phyloP scores from a whole-genome alignment of 2,797 vertebrate genomes.

The Leontopithecus rosalia region DNA sequence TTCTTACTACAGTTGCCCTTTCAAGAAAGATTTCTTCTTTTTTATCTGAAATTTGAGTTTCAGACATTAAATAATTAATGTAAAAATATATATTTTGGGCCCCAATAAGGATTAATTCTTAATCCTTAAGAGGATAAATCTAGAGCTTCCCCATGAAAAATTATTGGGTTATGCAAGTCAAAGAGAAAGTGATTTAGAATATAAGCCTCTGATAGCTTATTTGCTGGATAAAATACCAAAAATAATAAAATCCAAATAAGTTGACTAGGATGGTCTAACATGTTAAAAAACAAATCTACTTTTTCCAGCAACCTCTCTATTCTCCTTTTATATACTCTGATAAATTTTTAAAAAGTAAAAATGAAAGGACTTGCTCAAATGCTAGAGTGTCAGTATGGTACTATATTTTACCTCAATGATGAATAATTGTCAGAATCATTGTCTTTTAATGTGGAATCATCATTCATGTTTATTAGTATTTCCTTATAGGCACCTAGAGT shows the following conservation, averaged over 20 bases:
- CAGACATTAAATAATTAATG: neutral
- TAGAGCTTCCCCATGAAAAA: neutral
- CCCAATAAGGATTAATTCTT: neutral
- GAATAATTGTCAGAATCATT: neutral
- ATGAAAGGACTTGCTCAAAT: neutral
- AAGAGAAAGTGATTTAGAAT: neutral
- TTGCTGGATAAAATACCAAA: neutral
- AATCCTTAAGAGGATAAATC: neutral
- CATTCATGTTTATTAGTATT: neutral
- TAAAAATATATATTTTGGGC: neutral
- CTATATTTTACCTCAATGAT: neutral
- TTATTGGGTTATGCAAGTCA: neutral
- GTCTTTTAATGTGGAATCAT: neutral
- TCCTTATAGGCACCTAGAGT: neutral
- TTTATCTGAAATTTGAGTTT: neutral
- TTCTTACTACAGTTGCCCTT: neutral
- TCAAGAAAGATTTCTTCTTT: neutral
- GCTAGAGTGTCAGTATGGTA: neutral
- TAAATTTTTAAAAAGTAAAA: neutral
- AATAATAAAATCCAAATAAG: neutral
- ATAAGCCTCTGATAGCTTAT: neutral
- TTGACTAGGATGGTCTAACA: neutral
- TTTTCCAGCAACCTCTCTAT: neutral
- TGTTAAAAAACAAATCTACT: neutral
- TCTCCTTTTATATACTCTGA: neutral